Base-by-base conservation (phyloP, 2,113 vertebrate species). In the Chelonoidis abingdonii region DNA sequence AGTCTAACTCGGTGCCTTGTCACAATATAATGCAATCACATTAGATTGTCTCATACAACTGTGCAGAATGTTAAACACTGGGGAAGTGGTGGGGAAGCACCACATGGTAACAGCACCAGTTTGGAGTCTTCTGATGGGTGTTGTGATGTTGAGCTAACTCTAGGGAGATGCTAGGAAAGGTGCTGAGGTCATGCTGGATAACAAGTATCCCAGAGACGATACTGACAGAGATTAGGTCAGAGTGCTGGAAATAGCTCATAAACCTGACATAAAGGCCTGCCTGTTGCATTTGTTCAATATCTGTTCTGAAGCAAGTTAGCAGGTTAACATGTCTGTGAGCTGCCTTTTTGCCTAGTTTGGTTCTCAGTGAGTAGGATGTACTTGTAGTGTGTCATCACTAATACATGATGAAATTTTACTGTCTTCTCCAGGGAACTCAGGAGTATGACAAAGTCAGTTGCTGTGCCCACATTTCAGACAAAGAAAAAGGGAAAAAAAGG, bases 1-100 rank as follows among this genome's bases (percentile, higher is more conserved):
- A 0, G 52, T 44, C 69, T 16, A 2, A 47, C 0, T 0, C 54
- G 35, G 76, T 0, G 8, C 49, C 56, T 27, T 35, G 56, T 50
- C 54, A 31, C 50, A 0, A 2, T 75, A 59, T 54, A n/a, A 38
- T 81, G 87, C 35, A 69, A n/a, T 69, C 38, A 65, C 13, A 22
- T 17, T 4, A 2, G 13, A 0, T 13, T 0, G 1, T 4, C 72
- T 31, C 56, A 81, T 22, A 0, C 29, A 88, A 52, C 82, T 53
- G 38, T 2, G 29, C 59, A 49, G 84, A 75, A 6, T 25, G 47
- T 75, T 35, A 44, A 62, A 44, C 5, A 41, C 53, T 10, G 31
- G 52, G 69, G 6, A 9, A 0, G 0, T 0, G 0, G 27, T 76
- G 22, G n/a, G n/a, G 9, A 72, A 38, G 65, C n/a, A 72, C 35